These are phyloP conservation scores for Psittacus erithacus DNA, from an alignment of 2,113 vertebrate genomes.

Conservation along the genomic window DNA sequence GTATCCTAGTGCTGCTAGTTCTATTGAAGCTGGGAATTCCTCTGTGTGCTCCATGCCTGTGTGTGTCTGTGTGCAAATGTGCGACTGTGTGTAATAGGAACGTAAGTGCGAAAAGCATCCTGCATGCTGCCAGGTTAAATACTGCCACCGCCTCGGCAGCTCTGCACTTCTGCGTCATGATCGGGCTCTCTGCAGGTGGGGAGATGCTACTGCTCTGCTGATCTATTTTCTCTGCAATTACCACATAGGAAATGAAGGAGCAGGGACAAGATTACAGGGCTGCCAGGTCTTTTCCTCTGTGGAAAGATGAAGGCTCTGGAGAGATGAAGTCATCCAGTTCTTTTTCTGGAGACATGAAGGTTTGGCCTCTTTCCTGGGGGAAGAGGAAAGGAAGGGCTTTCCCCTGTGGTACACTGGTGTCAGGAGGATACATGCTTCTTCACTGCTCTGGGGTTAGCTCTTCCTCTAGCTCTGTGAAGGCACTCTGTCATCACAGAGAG, in stretches of 20 bases:
- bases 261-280: neutral
- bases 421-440: fast-evolving
- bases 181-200: neutral
- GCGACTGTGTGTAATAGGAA: neutral
- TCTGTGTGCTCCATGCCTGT: neutral
- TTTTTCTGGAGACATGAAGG: neutral
- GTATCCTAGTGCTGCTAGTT: fast-evolving
- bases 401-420: neutral
- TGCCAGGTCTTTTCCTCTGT: neutral
- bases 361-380: slow-evolving; percentile 1
- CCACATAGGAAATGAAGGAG: neutral
- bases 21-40: neutral
- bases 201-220: neutral
- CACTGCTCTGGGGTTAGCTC: neutral
- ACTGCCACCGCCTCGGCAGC: neutral
- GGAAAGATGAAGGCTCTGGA: neutral
- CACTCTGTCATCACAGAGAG: neutral
- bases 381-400: neutral
- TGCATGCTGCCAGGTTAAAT: neutral
- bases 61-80: fast-evolving
- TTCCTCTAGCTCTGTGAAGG: neutral
- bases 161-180: fast-evolving
- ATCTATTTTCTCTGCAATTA: neutral
- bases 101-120: neutral
- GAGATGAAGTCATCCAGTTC: slow-evolving; percentile 1